Evolutionary conservation across 1,140 invertebrate species (phyloP).

Genomic region (Euglossa dilemma): DNA sequence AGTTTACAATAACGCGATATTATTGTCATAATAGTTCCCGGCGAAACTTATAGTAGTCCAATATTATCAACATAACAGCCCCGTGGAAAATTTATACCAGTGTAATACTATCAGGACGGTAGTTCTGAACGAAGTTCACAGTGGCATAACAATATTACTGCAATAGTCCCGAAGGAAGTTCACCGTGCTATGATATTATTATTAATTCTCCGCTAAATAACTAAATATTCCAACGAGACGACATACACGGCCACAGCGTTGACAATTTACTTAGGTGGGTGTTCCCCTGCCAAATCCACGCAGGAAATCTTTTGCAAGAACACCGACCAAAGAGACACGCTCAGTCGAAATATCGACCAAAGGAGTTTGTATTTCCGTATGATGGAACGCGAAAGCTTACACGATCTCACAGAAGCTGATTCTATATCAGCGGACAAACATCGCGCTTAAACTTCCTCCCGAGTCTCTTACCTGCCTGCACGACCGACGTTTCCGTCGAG

Average conservation of each 20-base stretch:
- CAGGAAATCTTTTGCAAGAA: neutral
- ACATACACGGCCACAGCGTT: too few species aligned
- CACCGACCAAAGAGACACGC: neutral
- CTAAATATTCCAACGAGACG: neutral
- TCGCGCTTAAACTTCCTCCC: constrained; percentile 52
- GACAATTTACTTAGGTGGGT: neutral
- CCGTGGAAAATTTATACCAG: too few species aligned
- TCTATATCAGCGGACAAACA: constrained; percentile 55
- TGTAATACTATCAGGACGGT: too few species aligned
- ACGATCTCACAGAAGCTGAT: constrained; percentile 27
- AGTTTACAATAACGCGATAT: too few species aligned
- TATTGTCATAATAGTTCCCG: too few species aligned
- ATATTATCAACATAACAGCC: too few species aligned
- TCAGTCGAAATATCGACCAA: constrained; percentile 37
- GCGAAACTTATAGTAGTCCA: too few species aligned
- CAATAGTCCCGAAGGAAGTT: too few species aligned
- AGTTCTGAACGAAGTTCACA: too few species aligned
- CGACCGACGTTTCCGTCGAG: constrained; percentile 49
- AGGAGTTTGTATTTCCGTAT: constrained; percentile 39
- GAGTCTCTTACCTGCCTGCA: constrained; percentile 32
- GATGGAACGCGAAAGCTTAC: constrained; percentile 46
- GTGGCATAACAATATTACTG: too few species aligned
- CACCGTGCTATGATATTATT: too few species aligned
- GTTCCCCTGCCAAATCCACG: neutral
- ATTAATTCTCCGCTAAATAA: neutral